These are phyloP conservation scores for Apotomis turbidana DNA, from an alignment of 2,888 invertebrate species.

Conservation along the genomic window DNA sequence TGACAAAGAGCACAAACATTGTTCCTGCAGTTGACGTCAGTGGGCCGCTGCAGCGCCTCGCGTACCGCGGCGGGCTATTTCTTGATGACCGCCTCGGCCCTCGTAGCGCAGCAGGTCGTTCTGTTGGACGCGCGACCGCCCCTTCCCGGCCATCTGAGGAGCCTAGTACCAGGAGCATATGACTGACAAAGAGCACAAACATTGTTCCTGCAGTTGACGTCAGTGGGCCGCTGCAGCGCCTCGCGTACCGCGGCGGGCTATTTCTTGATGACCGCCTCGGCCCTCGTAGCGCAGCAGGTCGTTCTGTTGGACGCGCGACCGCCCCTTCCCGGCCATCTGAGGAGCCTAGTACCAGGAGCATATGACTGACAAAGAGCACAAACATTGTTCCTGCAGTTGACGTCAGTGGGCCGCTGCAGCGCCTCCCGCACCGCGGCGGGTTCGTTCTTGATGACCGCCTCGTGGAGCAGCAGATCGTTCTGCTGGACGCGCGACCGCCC, in stretches of 20 bases:
- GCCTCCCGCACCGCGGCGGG: conserved; percentile 86
- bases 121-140: conserved; percentile 50
- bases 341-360: conserved; percentile 68
- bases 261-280: conserved; percentile 4
- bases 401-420: conserved; percentile 86
- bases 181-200: not conserved
- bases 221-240: conserved; percentile 86
- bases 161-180: conserved; percentile 68
- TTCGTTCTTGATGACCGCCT: conserved; percentile 90
- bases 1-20: conserved; percentile 3
- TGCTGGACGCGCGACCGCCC: conserved; percentile 82
- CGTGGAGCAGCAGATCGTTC: conserved; percentile 88
- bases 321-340: conserved; percentile 64
- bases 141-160: conserved; percentile 64
- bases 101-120: conserved; percentile 76
- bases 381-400: conserved; percentile 89
- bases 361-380: conserved; percentile 57
- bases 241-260: conserved; percentile 45
- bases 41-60: conserved; percentile 84
- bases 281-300: conserved; percentile 66
- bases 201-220: conserved; percentile 71
- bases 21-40: conserved; percentile 79
- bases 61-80: not conserved
- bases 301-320: conserved; percentile 65
- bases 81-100: conserved; percentile 2